These are phyloP conservation scores for Typhlomys cinereus DNA, from an alignment of 2,113 vertebrate species.

Conservation along the genomic window DNA sequence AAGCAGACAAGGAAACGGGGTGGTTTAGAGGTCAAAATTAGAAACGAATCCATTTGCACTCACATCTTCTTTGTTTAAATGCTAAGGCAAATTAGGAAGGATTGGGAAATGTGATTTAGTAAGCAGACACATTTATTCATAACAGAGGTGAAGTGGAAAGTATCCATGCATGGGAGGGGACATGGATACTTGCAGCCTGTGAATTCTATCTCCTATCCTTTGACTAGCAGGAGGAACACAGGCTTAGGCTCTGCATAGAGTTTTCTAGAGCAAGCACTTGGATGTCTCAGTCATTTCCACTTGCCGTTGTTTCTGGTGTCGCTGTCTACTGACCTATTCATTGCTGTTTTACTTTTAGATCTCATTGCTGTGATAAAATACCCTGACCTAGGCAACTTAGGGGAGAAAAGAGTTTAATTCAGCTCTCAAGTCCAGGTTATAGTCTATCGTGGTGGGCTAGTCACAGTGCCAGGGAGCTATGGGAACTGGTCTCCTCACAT, in stretches of 20 bases:
- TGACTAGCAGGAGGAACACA: neutral
- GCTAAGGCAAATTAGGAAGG: conserved; percentile 67
- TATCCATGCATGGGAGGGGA: neutral
- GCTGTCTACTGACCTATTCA: neutral
- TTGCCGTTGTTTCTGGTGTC: neutral
- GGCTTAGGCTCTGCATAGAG: neutral
- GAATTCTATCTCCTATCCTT: neutral
- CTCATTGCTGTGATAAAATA: too few relatives aligned
- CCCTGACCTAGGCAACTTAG: too few relatives aligned
- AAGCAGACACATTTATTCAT: conserved; percentile 57
- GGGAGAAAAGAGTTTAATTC: too few relatives aligned
- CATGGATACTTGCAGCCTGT: neutral
- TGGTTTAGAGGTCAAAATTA: conserved; percentile 74
- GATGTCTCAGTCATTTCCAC: neutral
- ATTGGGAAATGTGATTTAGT: conserved; percentile 52
- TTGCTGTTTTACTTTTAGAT: too few relatives aligned
- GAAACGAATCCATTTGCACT: conserved; percentile 37
- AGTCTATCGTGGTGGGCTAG: too few relatives aligned
- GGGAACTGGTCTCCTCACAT: too few relatives aligned
- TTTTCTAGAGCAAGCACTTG: neutral
- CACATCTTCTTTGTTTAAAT: conserved; percentile 66
- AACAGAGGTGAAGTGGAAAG: conserved; percentile 26
- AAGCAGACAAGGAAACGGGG: neutral
- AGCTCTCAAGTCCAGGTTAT: too few relatives aligned
- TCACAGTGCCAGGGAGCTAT: too few relatives aligned